Conservation (phyloP, 2,888 invertebrate genomes). For the Dolichomitus sp. region DNA sequence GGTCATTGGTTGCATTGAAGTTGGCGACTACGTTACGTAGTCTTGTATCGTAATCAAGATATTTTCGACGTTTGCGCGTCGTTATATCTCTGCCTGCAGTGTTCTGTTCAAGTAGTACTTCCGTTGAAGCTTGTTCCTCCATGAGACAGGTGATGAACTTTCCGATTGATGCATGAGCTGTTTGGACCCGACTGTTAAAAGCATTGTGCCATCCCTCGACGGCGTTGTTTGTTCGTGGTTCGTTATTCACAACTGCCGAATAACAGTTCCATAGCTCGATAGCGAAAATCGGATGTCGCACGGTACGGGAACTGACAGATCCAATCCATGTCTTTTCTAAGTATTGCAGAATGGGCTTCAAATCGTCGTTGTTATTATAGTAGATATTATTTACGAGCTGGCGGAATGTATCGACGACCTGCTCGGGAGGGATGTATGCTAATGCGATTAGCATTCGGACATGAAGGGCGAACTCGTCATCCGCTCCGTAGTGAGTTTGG, state of each 20-base stretch:
- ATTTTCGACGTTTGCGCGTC: conserved; percentile 10
- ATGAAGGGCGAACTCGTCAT: background rate
- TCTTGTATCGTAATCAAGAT: conserved; percentile 8
- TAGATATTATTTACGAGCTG: background rate
- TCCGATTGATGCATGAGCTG: background rate
- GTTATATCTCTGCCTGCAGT: background rate
- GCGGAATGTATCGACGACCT: background rate
- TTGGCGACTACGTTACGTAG: background rate
- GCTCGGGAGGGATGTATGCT: background rate
- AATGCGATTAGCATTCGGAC: conserved; percentile 7
- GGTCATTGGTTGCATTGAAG: background rate
- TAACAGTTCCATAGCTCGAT: conserved; percentile 13
- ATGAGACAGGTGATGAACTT: background rate
- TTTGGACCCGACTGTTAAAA: conserved; percentile 2
- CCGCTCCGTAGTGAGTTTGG: conserved; percentile 1
- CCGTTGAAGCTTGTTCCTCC: conserved; percentile 9
- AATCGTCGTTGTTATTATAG: background rate
- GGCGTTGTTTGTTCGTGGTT: conserved; percentile 20
- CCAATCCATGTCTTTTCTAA: too few relatives aligned
- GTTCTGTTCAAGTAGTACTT: background rate
- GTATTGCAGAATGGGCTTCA: too few relatives aligned
- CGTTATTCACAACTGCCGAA: conserved; percentile 8
- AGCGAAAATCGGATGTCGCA: conserved; percentile 10
- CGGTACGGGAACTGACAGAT: too few relatives aligned
- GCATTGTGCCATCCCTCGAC: conserved; percentile 16